Base-by-base conservation (phyloP, 2,888 invertebrate species). In the Drosophila trichaetosa region DNA sequence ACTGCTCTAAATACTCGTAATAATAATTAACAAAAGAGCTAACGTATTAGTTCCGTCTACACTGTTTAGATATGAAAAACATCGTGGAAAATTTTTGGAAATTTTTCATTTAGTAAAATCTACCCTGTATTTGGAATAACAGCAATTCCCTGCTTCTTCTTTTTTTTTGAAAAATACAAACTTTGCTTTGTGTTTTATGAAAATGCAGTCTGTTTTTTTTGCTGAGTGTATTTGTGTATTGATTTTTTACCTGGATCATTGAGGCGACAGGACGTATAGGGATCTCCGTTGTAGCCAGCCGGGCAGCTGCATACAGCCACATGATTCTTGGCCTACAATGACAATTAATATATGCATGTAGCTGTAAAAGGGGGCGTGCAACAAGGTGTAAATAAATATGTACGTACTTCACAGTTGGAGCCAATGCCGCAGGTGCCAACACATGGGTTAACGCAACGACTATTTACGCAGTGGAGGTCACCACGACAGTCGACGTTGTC, bases 251-350 rank as follows among this genome's bases (percentile, higher is more conserved):
- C 96, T 89, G 97, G 97, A 93, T 97, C 96, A 80, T 95, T 95
- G 60, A 95, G 93, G 90, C 95, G 94, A 91, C 97, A 98, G 42
- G 94, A 92, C 21, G 94, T 94, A 92, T 96, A 96, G 7, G 97
- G 96, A 93, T 97, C 96, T 36, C 97, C 97, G 6, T 96, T 96
- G 91, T 95, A 95, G n/a, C 96, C 96, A 18, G 95, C 91, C 0
- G 97, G 96, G 91, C 97, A 97, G 36, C 95, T 94, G 91, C 97
- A 97, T 6, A 96, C 95, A 0, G 97, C 96, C 8, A 97, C 94
- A 89, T 97, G 97, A 90, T 96, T 96, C 73, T 95, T 94, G 31
- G 95, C 94, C 95, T 93, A 49, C 4, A 64, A 74, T 21, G 11
- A 21, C 13, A 34, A 10, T 13, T 34, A 29, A 29, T 7, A 27